Percentiles rank a stretch among this genome's conserved stretches.
These are phyloP conservation scores for Stratiomys singularior DNA, from an alignment of 2,888 invertebrate species.

Conservation along the genomic window DNA sequence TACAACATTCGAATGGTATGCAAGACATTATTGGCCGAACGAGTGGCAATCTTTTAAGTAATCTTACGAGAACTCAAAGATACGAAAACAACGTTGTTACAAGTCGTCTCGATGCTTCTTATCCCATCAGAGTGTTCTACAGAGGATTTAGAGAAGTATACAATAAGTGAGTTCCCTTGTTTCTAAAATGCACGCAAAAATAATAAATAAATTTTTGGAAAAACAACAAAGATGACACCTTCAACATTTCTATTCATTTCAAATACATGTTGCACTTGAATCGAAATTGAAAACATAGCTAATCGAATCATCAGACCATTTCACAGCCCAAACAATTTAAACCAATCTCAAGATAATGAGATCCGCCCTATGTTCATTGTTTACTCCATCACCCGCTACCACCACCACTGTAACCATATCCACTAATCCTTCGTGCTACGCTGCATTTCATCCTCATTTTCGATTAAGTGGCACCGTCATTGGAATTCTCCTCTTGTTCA, in stretches of 20 bases:
- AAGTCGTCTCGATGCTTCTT: slow-evolving; percentile 54
- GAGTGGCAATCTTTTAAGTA: slow-evolving; percentile 54
- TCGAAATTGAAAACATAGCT: background rate
- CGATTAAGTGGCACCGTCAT: slow-evolving; percentile 8
- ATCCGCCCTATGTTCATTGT: slow-evolving; percentile 32
- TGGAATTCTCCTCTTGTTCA: slow-evolving; percentile 3
- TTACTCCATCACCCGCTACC: background rate
- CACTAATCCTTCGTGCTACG: background rate
- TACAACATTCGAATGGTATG: background rate
- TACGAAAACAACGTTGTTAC: slow-evolving; percentile 55
- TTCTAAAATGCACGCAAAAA: too few species aligned
- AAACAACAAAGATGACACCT: too few species aligned
- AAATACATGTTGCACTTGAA: too few species aligned
- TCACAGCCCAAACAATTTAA: slow-evolving; percentile 45
- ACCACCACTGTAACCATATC: too few species aligned
- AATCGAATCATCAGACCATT: slow-evolving; percentile 21
- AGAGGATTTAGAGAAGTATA: slow-evolving; percentile 54
- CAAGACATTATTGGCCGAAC: slow-evolving; percentile 51
- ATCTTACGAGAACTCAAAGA: slow-evolving; percentile 53
- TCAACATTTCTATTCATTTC: too few species aligned
- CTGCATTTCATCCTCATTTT: slow-evolving; percentile 9
- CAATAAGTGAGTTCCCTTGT: slow-evolving; percentile 50
- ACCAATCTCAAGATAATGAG: slow-evolving; percentile 50
- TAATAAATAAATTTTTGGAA: too few species aligned
- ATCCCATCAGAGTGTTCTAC: slow-evolving; percentile 53